These are phyloP conservation scores for Glomeris marginata DNA, from an alignment of 2,888 invertebrate species.

Conservation along the genomic window DNA sequence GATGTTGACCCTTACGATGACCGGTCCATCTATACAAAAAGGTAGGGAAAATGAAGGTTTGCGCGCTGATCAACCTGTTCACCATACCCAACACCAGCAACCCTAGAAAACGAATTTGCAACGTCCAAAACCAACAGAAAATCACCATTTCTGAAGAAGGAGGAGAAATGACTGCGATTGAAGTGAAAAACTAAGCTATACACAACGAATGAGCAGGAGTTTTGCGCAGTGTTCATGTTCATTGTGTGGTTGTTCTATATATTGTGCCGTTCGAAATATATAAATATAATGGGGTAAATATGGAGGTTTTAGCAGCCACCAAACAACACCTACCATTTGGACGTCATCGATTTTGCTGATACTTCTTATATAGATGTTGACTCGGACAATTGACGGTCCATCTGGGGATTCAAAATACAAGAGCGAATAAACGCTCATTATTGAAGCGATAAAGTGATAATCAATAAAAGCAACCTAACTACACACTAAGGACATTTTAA, in stretches of 20 bases:
- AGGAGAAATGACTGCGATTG: background rate
- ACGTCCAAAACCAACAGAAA: background rate
- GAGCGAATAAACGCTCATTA: background rate
- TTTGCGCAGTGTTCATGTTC: too few relatives aligned
- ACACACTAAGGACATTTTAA: too few relatives aligned
- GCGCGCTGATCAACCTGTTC: too few relatives aligned
- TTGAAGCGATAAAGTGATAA: background rate
- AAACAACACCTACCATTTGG: conserved; percentile 83
- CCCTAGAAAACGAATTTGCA: too few relatives aligned
- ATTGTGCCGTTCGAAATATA: background rate
- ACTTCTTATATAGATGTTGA: conserved; percentile 96
- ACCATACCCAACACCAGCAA: too few relatives aligned
- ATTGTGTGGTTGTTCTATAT: background rate
- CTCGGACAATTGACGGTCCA: conserved; percentile 92
- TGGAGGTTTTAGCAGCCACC: background rate
- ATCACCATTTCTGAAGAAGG: background rate
- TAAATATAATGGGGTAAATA: background rate
- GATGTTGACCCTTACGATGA: conserved; percentile 93
- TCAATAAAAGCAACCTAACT: background rate
- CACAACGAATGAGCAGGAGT: background rate
- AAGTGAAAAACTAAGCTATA: background rate
- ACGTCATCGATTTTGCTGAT: conserved; percentile 98
- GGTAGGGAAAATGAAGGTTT: background rate
- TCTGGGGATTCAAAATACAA: conserved; percentile 36
- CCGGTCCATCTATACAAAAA: conserved; percentile 63